Evolutionary conservation across 2,888 invertebrate species (phyloP).

Genomic region (Drosophila phalerata): DNA sequence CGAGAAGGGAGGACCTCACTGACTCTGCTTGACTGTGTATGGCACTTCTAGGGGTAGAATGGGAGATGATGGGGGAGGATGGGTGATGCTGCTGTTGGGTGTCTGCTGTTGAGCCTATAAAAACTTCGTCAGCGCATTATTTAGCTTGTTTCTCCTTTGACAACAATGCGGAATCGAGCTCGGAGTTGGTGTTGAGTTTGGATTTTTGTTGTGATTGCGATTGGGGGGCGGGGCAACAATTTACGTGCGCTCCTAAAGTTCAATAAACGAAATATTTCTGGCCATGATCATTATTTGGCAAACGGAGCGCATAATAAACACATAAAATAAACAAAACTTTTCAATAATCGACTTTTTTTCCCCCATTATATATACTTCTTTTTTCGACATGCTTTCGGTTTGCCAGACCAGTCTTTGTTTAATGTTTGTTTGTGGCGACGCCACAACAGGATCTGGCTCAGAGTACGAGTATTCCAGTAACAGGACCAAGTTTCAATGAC

Average conservation of each 20-base stretch:
- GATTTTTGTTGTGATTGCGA: conserved; percentile 11
- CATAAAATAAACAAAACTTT: conserved; percentile 82
- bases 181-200: conserved; percentile 35
- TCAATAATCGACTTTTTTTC: conserved; percentile 82
- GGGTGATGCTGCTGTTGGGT: conserved; percentile 32
- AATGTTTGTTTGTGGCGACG: conserved; percentile 77
- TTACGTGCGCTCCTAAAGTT: conserved; percentile 82
- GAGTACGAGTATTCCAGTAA: conserved; percentile 11
- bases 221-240: conserved; percentile 51
- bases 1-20: conserved; percentile 1
- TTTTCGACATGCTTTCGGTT: conserved; percentile 18
- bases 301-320: conserved; percentile 84
- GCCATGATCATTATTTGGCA: conserved; percentile 84
- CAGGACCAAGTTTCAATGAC: conserved; percentile 81
- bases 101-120: conserved; percentile 78
- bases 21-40: conserved; percentile 3
- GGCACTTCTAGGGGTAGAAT: background rate
- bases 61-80: no score
- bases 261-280: conserved; percentile 84
- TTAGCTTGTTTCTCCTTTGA: conserved; percentile 81
- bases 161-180: conserved; percentile 69
- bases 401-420: conserved; percentile 63
- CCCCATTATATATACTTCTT: conserved; percentile 22
- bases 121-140: conserved; percentile 81
- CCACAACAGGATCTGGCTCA: conserved; percentile 31